These are phyloP conservation scores for Microctonus hyperodae DNA, from an alignment of 2,888 invertebrate species.

Conservation along the genomic window DNA sequence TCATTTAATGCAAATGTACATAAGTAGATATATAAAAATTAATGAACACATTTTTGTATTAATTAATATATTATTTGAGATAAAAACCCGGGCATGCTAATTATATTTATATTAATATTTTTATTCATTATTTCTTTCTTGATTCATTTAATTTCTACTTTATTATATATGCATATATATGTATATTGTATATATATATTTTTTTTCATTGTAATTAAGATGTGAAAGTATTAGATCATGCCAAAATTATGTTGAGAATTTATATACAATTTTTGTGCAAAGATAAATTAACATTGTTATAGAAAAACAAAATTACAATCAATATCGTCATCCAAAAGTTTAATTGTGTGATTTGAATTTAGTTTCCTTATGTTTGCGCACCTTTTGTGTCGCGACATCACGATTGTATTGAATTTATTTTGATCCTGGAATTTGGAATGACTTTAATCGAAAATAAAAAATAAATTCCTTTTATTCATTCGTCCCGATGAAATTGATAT, in stretches of 20 bases:
- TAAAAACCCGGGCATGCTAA: slow-evolving; percentile 19
- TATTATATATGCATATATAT: too few species aligned
- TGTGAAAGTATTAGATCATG: slow-evolving; percentile 12
- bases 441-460: slow-evolving; percentile 9
- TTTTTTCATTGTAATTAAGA: background rate
- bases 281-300: background rate
- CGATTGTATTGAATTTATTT: slow-evolving; percentile 34
- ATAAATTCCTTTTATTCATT: slow-evolving; percentile 25
- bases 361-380: background rate
- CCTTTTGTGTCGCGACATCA: slow-evolving; percentile 5
- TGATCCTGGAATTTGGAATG: slow-evolving; percentile 54
- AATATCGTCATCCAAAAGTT: background rate
- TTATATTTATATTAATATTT: slow-evolving; percentile 21
- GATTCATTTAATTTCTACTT: slow-evolving; percentile 11
- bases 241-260: slow-evolving; percentile 11
- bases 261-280: slow-evolving; percentile 3
- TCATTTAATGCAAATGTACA: slow-evolving; percentile 48
- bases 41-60: slow-evolving; percentile 33
- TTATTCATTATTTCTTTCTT: background rate
- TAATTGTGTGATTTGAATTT: slow-evolving; percentile 1
- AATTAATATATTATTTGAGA: slow-evolving; percentile 12
- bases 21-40: slow-evolving; percentile 36
- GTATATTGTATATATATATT: too few species aligned
- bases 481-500: background rate
- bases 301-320: slow-evolving; percentile 6